These are phyloP conservation scores for Peromyscus californicus DNA, from an alignment of 2,113 vertebrate genomes.

Conservation along the genomic window DNA sequence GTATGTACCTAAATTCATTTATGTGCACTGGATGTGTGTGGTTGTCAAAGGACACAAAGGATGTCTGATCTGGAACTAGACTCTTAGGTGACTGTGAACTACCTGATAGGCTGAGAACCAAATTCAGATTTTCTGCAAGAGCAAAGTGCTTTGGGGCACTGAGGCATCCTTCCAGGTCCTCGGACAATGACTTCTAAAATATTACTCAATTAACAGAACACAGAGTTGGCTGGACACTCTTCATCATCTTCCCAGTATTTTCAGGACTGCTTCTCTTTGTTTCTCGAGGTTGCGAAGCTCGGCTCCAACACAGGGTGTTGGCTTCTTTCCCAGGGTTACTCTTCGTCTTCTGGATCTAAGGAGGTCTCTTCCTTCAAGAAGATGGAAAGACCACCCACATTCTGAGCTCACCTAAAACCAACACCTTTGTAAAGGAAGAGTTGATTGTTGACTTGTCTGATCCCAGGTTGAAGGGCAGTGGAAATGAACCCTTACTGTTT, in stretches of 20 bases:
- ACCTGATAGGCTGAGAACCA: neutral
- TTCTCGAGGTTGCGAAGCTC: neutral
- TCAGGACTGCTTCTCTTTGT: neutral
- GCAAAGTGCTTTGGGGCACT: neutral
- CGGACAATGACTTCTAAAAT: neutral
- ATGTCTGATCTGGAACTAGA: neutral
- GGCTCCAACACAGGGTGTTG: neutral
- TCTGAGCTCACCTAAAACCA: neutral
- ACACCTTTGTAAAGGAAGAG: neutral
- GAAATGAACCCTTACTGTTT: neutral
- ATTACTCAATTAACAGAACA: neutral
- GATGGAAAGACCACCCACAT: neutral
- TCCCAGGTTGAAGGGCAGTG: neutral
- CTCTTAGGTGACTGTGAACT: neutral
- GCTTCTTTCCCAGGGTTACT: neutral
- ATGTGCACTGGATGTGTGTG: neutral
- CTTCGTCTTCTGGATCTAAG: neutral
- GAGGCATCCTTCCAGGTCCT: neutral
- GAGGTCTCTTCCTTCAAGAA: neutral
- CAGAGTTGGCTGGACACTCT: neutral
- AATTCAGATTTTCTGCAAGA: neutral
- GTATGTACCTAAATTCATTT: neutral
- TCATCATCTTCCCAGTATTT: neutral
- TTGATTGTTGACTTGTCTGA: neutral
- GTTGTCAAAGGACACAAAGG: neutral